Evolutionary conservation across 2,888 invertebrate genomes (phyloP).

Genomic region (Ennomos fuscantarius): DNA sequence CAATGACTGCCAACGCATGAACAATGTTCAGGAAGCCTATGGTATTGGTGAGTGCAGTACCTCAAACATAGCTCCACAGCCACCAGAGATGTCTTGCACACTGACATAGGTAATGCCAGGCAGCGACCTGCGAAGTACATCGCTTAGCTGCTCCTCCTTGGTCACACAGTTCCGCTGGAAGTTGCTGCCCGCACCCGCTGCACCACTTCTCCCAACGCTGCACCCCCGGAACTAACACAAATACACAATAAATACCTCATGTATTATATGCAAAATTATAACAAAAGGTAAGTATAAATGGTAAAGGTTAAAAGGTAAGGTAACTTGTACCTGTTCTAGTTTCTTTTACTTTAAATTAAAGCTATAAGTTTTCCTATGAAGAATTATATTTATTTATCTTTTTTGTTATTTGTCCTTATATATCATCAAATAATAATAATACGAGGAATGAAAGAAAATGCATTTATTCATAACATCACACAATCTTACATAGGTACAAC

Average conservation of each 20-base stretch:
- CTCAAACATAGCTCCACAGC: conserved; percentile 94
- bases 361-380: too few relatives aligned
- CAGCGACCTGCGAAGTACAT: conserved; percentile 71
- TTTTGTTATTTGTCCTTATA: too few relatives aligned
- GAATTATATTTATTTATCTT: too few relatives aligned
- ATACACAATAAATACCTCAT: neutral
- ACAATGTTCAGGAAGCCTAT: too few relatives aligned
- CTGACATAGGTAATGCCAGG: conserved; percentile 87
- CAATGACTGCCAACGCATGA: too few relatives aligned
- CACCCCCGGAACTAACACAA: conserved; percentile 47
- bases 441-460: too few relatives aligned
- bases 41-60: conserved; percentile 53
- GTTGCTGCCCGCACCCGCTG: conserved; percentile 47
- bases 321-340: too few relatives aligned
- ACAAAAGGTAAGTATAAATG: neutral
- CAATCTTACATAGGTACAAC: too few relatives aligned
- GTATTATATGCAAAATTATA: neutral
- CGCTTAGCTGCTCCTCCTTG: conserved; percentile 70
- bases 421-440: too few relatives aligned
- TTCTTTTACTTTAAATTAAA: too few relatives aligned
- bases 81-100: conserved; percentile 90
- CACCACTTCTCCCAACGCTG: conserved; percentile 48
- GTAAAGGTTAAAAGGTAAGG: too few relatives aligned
- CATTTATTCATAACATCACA: too few relatives aligned
- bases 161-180: conserved; percentile 66